Evolutionary conservation across 2,888 invertebrate genomes (phyloP), one percentile per base, ranked within the genome.

Genomic region (Parnassius glacialis): DNA sequence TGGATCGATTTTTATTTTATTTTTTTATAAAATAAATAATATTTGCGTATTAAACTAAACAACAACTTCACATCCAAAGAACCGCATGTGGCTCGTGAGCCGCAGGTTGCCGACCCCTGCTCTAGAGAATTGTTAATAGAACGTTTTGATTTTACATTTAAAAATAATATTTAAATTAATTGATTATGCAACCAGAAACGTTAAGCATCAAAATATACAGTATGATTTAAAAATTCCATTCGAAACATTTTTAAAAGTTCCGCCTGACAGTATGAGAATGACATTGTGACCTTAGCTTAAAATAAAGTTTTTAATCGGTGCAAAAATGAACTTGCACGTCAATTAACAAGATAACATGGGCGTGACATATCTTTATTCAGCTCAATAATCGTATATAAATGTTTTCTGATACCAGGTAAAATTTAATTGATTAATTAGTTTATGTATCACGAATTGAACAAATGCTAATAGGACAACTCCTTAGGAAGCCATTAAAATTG

Each of bases 281-380:
- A 13, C 52, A 52, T 16, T 47, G 57, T 57, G 57, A 62, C 61
- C 61, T 62, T 62, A 48, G 57, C 61, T 57, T 53, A 62, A 62
- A 62, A 58, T 45, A 42, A 59, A 57, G 52, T 43, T 50, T n/a
- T 50, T 53, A 53, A 62, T 62, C 57, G 52, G 61, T 57, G 57
- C 61, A 57, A 62, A 57, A 57, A 62, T 57, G 53, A 41, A 57
- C 52, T 25, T 47, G 57, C 57, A 43, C 61, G 52, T 47, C 57
- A 48, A 58, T 13, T 10, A 41, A 10, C 41, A 42, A 41, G n/a
- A 7, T n/a, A 45, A 51, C 11, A 9, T 51, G 11, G 5, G 16
- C n/a, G n/a, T 50, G 50, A 57, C 50, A 57, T 57, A 52, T 61
- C 44, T 55, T 61, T 45, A 56, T 56, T 45, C 20, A 13, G 13